Base-by-base conservation (phyloP, 2,888 invertebrate species). In the Nemurella pictetii region DNA sequence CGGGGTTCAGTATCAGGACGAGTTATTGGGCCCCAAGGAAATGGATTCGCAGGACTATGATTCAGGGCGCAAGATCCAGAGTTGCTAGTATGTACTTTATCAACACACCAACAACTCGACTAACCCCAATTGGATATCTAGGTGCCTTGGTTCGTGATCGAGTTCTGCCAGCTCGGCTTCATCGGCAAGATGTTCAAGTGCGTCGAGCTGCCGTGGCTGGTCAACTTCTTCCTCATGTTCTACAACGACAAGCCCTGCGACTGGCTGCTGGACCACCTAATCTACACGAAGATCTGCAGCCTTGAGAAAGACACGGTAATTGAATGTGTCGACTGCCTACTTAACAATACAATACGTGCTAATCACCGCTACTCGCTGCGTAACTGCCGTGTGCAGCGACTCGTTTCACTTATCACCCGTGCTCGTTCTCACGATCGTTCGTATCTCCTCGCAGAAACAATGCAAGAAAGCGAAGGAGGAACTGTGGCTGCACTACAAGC, bases 191-290 rank as follows among this genome's bases (percentile, higher is more conserved):
- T 99, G 92, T 98, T 99, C 90, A 95, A 96, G 89, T 95, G 97
- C 26, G 94, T 95, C 0, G 96, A 98, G 89, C 91, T 99, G 28
- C 95, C 96, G 0, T 95, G 95, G 92, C 92, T 99, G 86, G 94
- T 97, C 73, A 96, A 97, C 87, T 99, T 98, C 90, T 96, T 99
- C 88, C 94, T 99, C 89, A 95, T 99, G 94, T 99, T 99, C 90
- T 97, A 97, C 91, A 95, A 95, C 89, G 97, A 98, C 89, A 98
- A 98, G 91, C 99, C 99, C 0, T 98, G 98, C 0, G 99, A 99
- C 89, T 99, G 99, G 99, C 92, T 99, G 5, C 91, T 99, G 15
- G 97, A 98, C 88, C 95, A 97, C 89, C 94, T 98, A 87, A 93
- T 98, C 84, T 94, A 95, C 85, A 97, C 97, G 2, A 96, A 96